Evolutionary conservation across 2,888 invertebrate genomes (phyloP), one percentile per base, ranked within the genome.

Genomic region (Malthinus seriepunctatus): DNA sequence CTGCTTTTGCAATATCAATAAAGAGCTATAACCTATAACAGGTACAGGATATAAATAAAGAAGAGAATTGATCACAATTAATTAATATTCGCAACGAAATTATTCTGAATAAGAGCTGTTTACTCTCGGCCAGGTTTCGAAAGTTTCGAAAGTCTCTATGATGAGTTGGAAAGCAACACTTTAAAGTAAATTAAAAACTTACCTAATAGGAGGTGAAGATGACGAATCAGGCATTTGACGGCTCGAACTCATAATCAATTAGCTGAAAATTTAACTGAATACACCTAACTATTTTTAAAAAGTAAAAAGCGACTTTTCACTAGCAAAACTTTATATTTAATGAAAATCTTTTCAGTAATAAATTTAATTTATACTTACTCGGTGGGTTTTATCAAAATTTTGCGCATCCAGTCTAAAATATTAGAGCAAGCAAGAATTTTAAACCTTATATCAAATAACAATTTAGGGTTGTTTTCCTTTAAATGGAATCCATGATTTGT

Each of bases 201-300:
- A 86, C 88, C 83, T 87, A 54, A 87, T 79, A 12, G 88, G 85
- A 3, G 88, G 88, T 3, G 88, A 88, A 0, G 88, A 88, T 0
- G 88, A 88, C 10, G 84, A 84, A 73, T 88, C 88, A 0, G 88
- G 88, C 47, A 88, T 75, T 71, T 88, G 88, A 63, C 87, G 70
- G 62, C 67, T 73, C 23, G 64, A 65, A 67, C 69, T 70, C 71
- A 71, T 70, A 60, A 47, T 63, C 34, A 46, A 23, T 23, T 23
- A 23, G 23, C 2, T 23, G 5, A 5, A 5, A 3, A 23, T 5
- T 23, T 5, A 5, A 23, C 23, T 5, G 5, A 23, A 23, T 23
- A 23, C 23, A 23, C 23, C 23, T 23, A 23, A 23, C 23, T 23
- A 23, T 23, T 23, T 23, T 23, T 23, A 12, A 31, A 55, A 35